Base-by-base conservation (phyloP, 2,113 vertebrate species). In the Meleagris gallopavo region DNA sequence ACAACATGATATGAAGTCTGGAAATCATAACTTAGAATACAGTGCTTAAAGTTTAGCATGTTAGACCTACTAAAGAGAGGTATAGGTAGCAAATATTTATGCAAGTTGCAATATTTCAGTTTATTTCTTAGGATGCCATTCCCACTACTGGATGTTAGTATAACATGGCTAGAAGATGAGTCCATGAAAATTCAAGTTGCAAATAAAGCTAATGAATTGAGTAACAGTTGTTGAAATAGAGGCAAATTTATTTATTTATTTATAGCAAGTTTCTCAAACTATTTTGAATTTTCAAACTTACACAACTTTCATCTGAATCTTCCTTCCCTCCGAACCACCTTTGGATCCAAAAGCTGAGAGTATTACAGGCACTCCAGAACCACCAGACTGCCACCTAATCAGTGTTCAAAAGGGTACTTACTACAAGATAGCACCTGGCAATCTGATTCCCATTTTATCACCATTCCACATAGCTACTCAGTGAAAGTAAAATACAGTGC, bases 341-440 rank as follows among this genome's bases (percentile, higher is more conserved):
- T 61, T 81, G 30, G 24, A 83, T 74, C 45, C 45, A 90, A 83
- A 74, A 58, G 21, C 38, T 76, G 12, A 32, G 12, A 32, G 40
- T 40, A 62, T 54, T 87, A 55, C 41, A 94, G 64, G 17, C 69
- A 88, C 55, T 77, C 61, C 60, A 77, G 88, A 91, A 9, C 19
- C 79, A 90, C 64, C 36, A 86, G 30, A 32, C 10, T 75, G 61
- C 57, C 65, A 86, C 52, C 55, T 41, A 83, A 90, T 83, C 88
- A 86, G 43, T 41, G n/a, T 34, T 77, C 58, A 25, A 86, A 80
- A 91, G 67, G 70, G n/a, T 7, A 58, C 12, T 81, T 79, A 73
- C 0, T 45, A 36, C 6, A 30, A 85, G 71, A 66, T 22, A 84
- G 45, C 64, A 91, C 64, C 64, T 76, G 48, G 27, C 0, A 0